phyloP scores from a whole-genome alignment of 2,888 invertebrate genomes.

The Drosophila affinis region DNA sequence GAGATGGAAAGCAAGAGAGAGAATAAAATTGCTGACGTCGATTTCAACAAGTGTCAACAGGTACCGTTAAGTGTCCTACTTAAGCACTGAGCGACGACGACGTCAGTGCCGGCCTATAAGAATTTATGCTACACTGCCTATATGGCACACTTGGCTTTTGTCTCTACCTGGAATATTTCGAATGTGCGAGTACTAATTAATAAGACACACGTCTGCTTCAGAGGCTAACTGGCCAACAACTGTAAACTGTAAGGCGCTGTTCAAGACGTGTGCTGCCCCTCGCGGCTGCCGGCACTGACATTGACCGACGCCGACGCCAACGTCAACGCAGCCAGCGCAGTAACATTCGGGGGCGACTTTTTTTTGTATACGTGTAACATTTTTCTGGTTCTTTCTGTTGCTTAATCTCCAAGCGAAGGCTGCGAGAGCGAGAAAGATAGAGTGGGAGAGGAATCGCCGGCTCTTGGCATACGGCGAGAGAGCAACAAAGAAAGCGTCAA shows the following conservation, averaged over 20 bases:
- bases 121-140: background rate
- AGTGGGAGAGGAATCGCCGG: conserved; percentile 14
- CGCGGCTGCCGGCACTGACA: conserved; percentile 51
- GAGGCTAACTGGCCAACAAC: conserved; percentile 56
- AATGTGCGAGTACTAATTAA: background rate
- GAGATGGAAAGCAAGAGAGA: conserved; percentile 23
- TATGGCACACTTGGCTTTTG: background rate
- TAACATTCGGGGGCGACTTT: conserved; percentile 19
- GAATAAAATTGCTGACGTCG: conserved; percentile 53
- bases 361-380: conserved; percentile 76
- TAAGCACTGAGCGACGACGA: conserved; percentile 27
- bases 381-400: conserved; percentile 57
- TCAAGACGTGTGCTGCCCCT: background rate
- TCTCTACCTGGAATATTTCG: conserved; percentile 25
- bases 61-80: conserved; percentile 67
- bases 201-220: conserved; percentile 52
- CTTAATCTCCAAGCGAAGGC: conserved; percentile 1
- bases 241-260: conserved; percentile 42
- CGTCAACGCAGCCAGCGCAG: conserved; percentile 27
- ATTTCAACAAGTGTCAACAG: conserved; percentile 59
- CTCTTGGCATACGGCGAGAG: background rate
- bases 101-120: background rate
- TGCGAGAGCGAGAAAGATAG: conserved; percentile 4
- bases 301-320: conserved; percentile 61
- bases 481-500: conserved; percentile 21